A percentile compares a stretch with the other conserved stretches of the same genome.
phyloP scores from a whole-genome alignment of 2,888 invertebrate genomes.

The Stenodema calcarata region DNA sequence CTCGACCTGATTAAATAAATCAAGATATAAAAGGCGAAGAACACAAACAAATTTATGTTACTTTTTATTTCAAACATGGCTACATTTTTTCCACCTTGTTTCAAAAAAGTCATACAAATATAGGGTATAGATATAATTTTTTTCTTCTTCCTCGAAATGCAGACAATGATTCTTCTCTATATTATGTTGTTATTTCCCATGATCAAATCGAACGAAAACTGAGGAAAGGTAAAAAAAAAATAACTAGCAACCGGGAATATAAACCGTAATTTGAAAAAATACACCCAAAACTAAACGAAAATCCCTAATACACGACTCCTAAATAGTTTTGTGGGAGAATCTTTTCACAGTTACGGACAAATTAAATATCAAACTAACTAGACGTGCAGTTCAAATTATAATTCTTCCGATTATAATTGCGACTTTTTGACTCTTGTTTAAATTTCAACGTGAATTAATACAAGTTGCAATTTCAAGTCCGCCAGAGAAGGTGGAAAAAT shows the following conservation, averaged over 20 bases:
- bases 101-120: conserved; percentile 38
- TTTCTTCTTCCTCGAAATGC: neutral
- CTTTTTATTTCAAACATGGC: conserved; percentile 39
- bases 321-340: neutral
- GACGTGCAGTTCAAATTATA: too few species aligned
- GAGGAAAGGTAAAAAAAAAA: neutral
- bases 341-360: neutral
- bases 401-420: too few species aligned
- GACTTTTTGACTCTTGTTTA: too few species aligned
- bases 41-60: neutral
- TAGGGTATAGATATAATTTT: conserved; percentile 27
- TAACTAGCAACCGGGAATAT: too few species aligned
- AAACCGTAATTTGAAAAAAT: too few species aligned
- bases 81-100: conserved; percentile 35
- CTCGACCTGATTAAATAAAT: too few species aligned
- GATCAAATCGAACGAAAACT: neutral
- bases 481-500: too few species aligned
- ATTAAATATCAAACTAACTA: neutral
- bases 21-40: too few species aligned
- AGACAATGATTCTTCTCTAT: neutral
- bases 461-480: too few species aligned
- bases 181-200: neutral
- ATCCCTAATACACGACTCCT: too few species aligned
- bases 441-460: too few species aligned
- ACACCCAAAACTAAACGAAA: too few species aligned